Percentiles rank a stretch among this genome's conserved stretches.
Evolutionary conservation across 2,113 vertebrate species (phyloP).

Genomic region (Neodontobutis hainanensis): DNA sequence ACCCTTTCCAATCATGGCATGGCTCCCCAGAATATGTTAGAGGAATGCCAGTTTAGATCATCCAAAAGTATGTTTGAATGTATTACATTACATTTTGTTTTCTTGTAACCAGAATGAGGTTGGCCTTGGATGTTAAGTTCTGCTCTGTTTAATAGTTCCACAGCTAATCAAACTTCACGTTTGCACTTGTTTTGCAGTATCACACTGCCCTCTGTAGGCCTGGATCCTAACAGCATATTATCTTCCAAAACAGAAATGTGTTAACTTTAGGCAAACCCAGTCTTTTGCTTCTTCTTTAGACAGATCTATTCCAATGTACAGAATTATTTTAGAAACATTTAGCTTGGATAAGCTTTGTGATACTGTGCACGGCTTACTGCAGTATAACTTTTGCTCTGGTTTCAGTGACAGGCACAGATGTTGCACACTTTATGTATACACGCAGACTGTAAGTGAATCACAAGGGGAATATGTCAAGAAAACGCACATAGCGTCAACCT

Average conservation of each 20-base stretch:
- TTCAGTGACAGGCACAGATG: slow-evolving; percentile 53
- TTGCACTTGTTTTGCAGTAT: slow-evolving; percentile 41
- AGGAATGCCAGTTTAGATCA: too few species aligned
- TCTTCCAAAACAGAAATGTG: not conserved
- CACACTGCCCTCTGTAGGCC: slow-evolving; percentile 69
- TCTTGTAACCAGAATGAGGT: too few species aligned
- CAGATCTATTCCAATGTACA: slow-evolving; percentile 11
- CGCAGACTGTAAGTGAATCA: slow-evolving; percentile 47
- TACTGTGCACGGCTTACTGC: slow-evolving; percentile 25
- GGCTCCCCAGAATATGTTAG: too few species aligned
- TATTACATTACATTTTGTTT: too few species aligned
- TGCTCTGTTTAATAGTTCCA: too few species aligned
- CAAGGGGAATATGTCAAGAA: slow-evolving; percentile 46
- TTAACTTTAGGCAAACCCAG: not conserved
- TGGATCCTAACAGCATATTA: slow-evolving; percentile 8
- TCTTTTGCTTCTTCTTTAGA: slow-evolving; percentile 31
- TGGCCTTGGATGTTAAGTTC: too few species aligned
- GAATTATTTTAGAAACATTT: slow-evolving; percentile 21
- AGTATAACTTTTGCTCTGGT: slow-evolving; percentile 32
- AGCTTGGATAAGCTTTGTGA: slow-evolving; percentile 11
- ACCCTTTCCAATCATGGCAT: too few species aligned
- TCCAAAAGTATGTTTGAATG: too few species aligned
- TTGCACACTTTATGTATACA: slow-evolving; percentile 35
- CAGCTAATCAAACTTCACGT: too few species aligned
- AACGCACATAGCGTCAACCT: slow-evolving; percentile 71